Base-by-base conservation (phyloP, 1,140 invertebrate species). In the Penaeus indicus region DNA sequence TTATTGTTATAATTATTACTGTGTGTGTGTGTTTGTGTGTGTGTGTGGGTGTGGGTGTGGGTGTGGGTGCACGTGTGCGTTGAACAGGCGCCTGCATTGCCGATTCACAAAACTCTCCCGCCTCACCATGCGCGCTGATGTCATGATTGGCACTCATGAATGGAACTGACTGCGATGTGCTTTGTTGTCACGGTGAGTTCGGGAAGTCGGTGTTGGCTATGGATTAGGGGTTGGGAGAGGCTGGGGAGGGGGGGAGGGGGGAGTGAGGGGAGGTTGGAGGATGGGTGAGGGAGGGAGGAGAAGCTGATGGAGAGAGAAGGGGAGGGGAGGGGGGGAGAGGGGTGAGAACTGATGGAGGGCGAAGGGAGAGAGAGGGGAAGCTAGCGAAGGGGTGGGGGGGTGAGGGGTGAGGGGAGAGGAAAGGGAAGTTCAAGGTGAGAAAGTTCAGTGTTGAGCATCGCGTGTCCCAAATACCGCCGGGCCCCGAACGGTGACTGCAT, bases 341-440 rank as follows among this genome's bases (percentile, higher is more conserved):
- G 38, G 38, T 3, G 38, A 4, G 38, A 8, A 42, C 38, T 42
- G 38, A 4, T 61, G 60, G 32, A 61, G 63, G 79, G 32, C 19
- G 63, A 27, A 62, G 60, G 63, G 79, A 25, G 79, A 62, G 79
- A n/a, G 79, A 82, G 47, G 62, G 79, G 62, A n/a, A 61, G 79
- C 22, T 47, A 61, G 79, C 27, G 19, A 81, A 38, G 22, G 38
- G 25, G 32, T 1, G 25, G 32, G 38, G 38, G 75, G 18, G 75
- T 1, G 42, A n/a, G 22, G 21, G 32, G 32, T 1, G 32, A 47
- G 42, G 32, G 22, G 42, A 22, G 77, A 11, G 77, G 77, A 27
- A 42, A 27, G 77, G 42, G 54, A 54, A 54, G 54, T 54, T 54
- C 54, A 54, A 78, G 77, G 77, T 32, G 42, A 47, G 27, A 42